Evolutionary conservation across 2,888 invertebrate genomes (phyloP), one percentile per base, ranked within the genome.

Genomic region (Dorcus hopei): DNA sequence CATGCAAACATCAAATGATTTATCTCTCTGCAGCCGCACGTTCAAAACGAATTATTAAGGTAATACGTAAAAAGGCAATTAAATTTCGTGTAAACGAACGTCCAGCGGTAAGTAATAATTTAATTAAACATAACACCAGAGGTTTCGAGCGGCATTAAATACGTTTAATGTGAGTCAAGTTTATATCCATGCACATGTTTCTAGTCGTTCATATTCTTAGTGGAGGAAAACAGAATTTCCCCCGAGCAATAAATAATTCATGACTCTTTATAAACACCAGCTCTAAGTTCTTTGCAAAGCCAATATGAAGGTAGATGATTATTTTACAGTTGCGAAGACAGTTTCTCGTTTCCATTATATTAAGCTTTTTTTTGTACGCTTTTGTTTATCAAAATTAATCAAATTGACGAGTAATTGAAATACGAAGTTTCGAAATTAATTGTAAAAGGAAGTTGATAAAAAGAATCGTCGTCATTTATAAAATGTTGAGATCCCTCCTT

Each of bases 171-270:
- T 51, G 41, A n/a, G 41, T 39, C n/a, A 40, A 38, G 49, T 52
- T 47, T 52, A 9, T 54, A 49, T 49, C 40, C 52, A 57, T 57
- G 57, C 48, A 58, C 26, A 26, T 58, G 54, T 54, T 49, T 52
- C 40, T 26, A 16, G 9, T 23, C 11, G n/a, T 47, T 47, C 26
- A 33, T 33, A 33, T 33, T 33, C 26, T 33, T 33, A 33, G 26
- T 33, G 26, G 26, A 33, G 26, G 26, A 33, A 33, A 33, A 33
- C 26, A 33, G 68, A 69, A 72, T 72, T 72, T 72, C 72, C 72
- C 72, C 62, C 57, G 72, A 68, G 71, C 66, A 65, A 72, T 72
- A 69, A 70, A 72, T 72, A 70, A 71, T 72, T 71, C 72, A 72
- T 72, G 69, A 67, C 60, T 65, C 64, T 66, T 68, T 64, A 61